Conservation (phyloP, 2,888 invertebrate genomes). For the Heliconius ismenius region DNA sequence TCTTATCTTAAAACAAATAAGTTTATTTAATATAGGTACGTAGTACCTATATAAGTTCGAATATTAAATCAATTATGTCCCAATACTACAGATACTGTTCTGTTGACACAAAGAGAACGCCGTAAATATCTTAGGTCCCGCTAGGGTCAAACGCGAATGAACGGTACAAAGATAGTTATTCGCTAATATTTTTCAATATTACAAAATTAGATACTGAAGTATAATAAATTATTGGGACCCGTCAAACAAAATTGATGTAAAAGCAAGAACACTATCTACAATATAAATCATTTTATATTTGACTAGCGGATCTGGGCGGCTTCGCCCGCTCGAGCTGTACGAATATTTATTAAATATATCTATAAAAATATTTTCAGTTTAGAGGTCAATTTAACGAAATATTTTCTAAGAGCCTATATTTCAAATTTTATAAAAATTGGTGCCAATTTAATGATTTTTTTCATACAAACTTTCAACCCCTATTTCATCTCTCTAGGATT, state of each 20-base stretch:
- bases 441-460: too few relatives aligned
- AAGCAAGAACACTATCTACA: not conserved
- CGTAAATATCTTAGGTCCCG: constrained; percentile 37
- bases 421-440: too few relatives aligned
- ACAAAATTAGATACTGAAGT: constrained; percentile 29
- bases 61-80: not conserved
- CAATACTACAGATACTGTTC: constrained; percentile 3
- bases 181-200: constrained; percentile 35
- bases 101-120: constrained; percentile 33
- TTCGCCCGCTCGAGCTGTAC: too few relatives aligned
- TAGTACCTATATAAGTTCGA: not conserved
- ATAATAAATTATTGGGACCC: constrained; percentile 15
- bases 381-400: too few relatives aligned
- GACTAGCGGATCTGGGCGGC: not conserved
- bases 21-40: not conserved
- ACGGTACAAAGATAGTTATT: constrained; percentile 39
- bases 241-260: constrained; percentile 15
- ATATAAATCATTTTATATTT: constrained; percentile 22
- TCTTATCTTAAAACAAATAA: not conserved
- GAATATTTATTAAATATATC: too few relatives aligned
- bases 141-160: constrained; percentile 37
- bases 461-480: too few relatives aligned
- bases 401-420: too few relatives aligned
- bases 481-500: too few relatives aligned
- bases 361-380: too few relatives aligned